These are phyloP conservation scores for Turritopsis rubra DNA, from an alignment of 30 jellyfish, hydroid and myxozoan genomes.

Conservation along the genomic window DNA sequence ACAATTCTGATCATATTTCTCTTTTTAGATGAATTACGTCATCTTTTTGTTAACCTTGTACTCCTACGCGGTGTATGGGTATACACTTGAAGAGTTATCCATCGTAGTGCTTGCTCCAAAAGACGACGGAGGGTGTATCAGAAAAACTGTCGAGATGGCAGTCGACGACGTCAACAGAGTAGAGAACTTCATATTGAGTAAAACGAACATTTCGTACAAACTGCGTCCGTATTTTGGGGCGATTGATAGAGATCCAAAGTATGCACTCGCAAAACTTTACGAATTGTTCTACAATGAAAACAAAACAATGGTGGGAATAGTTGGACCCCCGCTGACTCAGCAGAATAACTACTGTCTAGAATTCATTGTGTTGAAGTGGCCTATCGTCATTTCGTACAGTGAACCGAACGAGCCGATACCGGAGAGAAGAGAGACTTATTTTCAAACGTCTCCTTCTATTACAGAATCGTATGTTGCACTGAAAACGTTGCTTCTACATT, in stretches of 20 bases:
- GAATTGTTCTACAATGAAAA: neutral
- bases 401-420: constrained; percentile 38
- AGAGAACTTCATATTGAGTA: neutral
- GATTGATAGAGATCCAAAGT: neutral
- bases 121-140: constrained; percentile 13
- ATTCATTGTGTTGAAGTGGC: neutral
- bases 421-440: neutral
- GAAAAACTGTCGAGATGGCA: constrained; percentile 25
- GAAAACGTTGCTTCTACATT: neutral
- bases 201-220: constrained; percentile 10
- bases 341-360: constrained; percentile 20
- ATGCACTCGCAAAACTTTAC: constrained; percentile 16
- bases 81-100: neutral
- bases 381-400: constrained; percentile 17
- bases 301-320: neutral
- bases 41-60: neutral
- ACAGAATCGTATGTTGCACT: constrained; percentile 18
- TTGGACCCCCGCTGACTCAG: constrained; percentile 33
- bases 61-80: neutral
- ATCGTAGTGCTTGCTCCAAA: neutral
- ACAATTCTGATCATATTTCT: neutral
- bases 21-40: neutral
- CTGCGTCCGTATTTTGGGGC: constrained; percentile 3
- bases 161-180: constrained; percentile 21
- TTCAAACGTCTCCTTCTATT: constrained; percentile 28